Conservation (phyloP, 2,113 vertebrate species). For the Coptodon rendalli region DNA sequence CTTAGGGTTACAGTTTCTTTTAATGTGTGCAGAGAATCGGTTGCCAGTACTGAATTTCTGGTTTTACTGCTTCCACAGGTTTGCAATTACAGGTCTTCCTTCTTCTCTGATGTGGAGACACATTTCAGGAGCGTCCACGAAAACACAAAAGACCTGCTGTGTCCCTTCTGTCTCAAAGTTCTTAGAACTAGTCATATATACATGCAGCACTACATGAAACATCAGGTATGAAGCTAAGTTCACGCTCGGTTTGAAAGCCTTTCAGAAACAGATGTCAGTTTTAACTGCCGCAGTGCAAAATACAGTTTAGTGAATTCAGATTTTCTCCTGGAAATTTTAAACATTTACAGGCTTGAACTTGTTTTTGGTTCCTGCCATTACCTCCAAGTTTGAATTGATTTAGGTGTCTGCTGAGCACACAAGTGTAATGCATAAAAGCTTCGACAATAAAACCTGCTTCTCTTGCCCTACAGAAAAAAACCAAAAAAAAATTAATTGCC, state of each 20-base stretch:
- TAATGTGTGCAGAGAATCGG: neutral
- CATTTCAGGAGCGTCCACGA: slow-evolving; percentile 93
- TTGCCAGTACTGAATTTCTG: neutral
- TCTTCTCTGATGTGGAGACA: slow-evolving; percentile 90
- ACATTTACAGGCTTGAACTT: slow-evolving; percentile 11
- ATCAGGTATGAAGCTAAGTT: slow-evolving; percentile 79
- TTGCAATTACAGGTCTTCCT: slow-evolving; percentile 91
- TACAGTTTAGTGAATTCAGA: neutral
- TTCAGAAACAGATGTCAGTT: neutral
- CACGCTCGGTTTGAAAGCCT: neutral
- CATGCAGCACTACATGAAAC: slow-evolving; percentile 98
- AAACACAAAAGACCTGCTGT: slow-evolving; percentile 94
- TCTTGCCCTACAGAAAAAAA: neutral
- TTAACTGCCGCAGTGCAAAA: neutral
- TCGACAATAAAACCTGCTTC: slow-evolving; percentile 22
- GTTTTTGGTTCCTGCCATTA: slow-evolving; percentile 25
- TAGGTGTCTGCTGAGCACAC: slow-evolving; percentile 32
- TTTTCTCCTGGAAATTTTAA: neutral
- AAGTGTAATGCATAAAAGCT: slow-evolving; percentile 53
- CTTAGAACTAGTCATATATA: slow-evolving; percentile 87
- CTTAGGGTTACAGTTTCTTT: neutral
- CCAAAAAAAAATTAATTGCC: neutral
- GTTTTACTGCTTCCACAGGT: slow-evolving; percentile 73
- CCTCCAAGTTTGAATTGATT: slow-evolving; percentile 54
- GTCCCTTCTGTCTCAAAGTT: slow-evolving; percentile 97